Base-by-base conservation (phyloP, 1,140 invertebrate species). In the Lasaia peninsularis region DNA sequence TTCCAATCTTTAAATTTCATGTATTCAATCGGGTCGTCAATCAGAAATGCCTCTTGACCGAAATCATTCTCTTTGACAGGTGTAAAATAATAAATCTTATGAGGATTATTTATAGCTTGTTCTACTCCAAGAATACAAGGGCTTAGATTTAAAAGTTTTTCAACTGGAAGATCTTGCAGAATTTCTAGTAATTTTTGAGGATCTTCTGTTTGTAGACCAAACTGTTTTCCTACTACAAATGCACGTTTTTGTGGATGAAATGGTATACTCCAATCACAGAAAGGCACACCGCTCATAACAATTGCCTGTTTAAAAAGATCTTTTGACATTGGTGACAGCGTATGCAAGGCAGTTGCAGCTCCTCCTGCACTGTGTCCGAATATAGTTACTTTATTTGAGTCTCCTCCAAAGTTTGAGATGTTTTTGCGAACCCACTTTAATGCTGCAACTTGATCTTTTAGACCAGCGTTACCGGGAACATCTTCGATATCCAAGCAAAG, bases 391-490 rank as follows among this genome's bases (percentile, higher is more conserved):
- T 90, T 90, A 21, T 88, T 28, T 28, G 24, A 1, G 8, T 28
- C 24, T 28, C 24, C 24, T 28, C 24, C 24, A 28, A 28, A 28
- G 56, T 86, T 75, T 12, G 85, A 71, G 31, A 94, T 93, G 60
- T 95, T 93, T 20, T 89, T 86, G 92, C 2, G 24, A 7, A 28
- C 24, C 24, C 24, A 28, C 24, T 28, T 28, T 28, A 28, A 28
- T 28, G 24, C 94, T 64, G 92, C 73, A 8, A 92, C 81, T 67
- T 93, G 92, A 58, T 94, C 93, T 65, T 92, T 90, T 54, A 94
- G 78, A 0, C 92, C 94, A 21, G 90, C 91, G 69, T 94, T 94
- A 6, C 24, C 24, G 24, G 24, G 24, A 28, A 28, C 24, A 7
- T 28, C 24, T 28, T 28, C 24, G 8, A 28, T 28, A 28, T 28